Evolutionary conservation across 2,113 vertebrate species (phyloP), one percentile per base, ranked within the genome.

Genomic region (Lophura nycthemera): DNA sequence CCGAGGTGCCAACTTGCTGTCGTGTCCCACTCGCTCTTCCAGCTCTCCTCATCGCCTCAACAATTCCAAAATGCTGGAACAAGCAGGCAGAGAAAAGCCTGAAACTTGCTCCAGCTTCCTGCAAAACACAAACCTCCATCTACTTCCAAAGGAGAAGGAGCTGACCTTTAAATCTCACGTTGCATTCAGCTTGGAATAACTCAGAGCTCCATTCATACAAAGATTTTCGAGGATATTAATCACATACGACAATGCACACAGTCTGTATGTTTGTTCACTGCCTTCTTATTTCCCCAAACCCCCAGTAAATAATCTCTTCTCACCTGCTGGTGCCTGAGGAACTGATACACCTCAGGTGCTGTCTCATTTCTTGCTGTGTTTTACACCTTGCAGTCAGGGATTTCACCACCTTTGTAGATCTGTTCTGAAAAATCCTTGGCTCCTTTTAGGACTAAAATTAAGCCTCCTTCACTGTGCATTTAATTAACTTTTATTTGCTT

Each of bases 401-500:
- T 77, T 95, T 91, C 75, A 16, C 61, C 70, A 19, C 69, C 72
- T 89, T 74, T 40, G 32, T 64, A 76, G 57, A 67, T 40, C 22
- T 17, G 20, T 80, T 87, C 89, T 86, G 47, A 47, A 64, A 92
- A 93, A 76, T 88, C 71, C 79, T 69, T 47, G 21, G 22, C 54
- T 83, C 22, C 34, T 93, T 94, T 92, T 89, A 85, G 38, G 64
- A 83, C 91, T 77, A 90, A 86, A 96, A 88, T 91, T 90, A 97
- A 97, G 94, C 79, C 54, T 92, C 50, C 56, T 95, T 89, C 60
- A 18, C 32, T 73, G 36, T 56, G 63, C 13, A 3, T 43, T 90
- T 94, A 89, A 94, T 96, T 89, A 96, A 91, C 50, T 86, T 95
- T 89, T 95, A 92, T 96, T 95, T 94, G 90, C 92, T 86, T 92